phyloP scores from a whole-genome alignment of 2,888 invertebrate genomes.

The Sisyra nigra region DNA sequence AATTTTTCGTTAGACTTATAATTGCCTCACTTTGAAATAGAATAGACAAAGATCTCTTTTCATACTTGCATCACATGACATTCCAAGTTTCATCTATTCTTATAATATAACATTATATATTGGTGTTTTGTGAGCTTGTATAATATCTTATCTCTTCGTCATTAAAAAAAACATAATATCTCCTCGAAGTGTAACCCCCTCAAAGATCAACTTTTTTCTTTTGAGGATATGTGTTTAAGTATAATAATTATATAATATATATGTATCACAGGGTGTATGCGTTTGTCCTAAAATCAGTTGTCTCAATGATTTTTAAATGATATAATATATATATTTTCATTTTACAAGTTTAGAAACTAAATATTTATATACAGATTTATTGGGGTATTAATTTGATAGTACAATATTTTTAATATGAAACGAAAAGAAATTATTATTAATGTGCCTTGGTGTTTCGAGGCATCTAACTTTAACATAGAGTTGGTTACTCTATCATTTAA shows the following conservation, averaged over 20 bases:
- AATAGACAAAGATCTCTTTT: too few relatives aligned
- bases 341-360: background rate
- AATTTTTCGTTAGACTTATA: background rate
- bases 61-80: too few relatives aligned
- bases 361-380: background rate
- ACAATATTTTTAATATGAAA: background rate
- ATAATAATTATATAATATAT: background rate
- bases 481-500: background rate
- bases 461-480: too few relatives aligned
- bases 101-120: background rate
- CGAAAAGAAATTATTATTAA: background rate
- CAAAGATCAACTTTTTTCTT: background rate
- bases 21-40: too few relatives aligned
- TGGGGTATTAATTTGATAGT: background rate
- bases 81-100: too few relatives aligned
- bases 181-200: background rate
- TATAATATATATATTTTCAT: background rate
- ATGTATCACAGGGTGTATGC: background rate
- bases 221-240: background rate
- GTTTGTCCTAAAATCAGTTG: slow-evolving; percentile 2
- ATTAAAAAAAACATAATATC: background rate
- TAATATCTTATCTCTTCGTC: background rate
- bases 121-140: background rate
- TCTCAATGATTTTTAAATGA: background rate
- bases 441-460: too few relatives aligned